phyloP scores from a whole-genome alignment of 1,140 invertebrate species.

The Brachionus manjavacas region DNA sequence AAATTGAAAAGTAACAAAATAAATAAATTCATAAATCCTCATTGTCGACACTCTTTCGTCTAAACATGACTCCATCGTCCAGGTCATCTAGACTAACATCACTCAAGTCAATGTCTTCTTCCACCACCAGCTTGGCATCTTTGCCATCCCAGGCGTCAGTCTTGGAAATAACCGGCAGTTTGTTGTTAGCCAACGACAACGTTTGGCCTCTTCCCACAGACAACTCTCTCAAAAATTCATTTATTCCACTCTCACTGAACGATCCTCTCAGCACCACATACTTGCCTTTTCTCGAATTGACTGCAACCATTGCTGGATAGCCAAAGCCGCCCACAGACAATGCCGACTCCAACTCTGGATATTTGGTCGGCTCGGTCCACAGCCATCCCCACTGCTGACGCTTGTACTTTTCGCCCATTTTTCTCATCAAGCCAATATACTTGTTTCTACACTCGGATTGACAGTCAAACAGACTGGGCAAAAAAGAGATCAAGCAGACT shows the following conservation, averaged over 20 bases:
- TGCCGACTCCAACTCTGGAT: slow-evolving; percentile 75
- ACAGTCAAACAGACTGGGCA: slow-evolving; percentile 96
- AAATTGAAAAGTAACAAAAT: neutral
- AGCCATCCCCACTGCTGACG: slow-evolving; percentile 94
- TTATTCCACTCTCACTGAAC: slow-evolving; percentile 87
- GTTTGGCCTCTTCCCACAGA: slow-evolving; percentile 35
- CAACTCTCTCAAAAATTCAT: slow-evolving; percentile 76
- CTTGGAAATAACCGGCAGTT: slow-evolving; percentile 10
- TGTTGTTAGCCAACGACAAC: neutral
- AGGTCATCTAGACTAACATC: slow-evolving; percentile 40
- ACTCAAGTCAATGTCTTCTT: slow-evolving; percentile 41
- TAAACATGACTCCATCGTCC: slow-evolving; percentile 14
- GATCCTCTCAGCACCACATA: slow-evolving; percentile 86
- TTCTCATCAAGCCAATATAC: slow-evolving; percentile 72
- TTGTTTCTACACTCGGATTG: slow-evolving; percentile 85
- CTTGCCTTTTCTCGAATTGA: slow-evolving; percentile 94
- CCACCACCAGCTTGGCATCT: slow-evolving; percentile 22
- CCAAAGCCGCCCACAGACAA: slow-evolving; percentile 81
- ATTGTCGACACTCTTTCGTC: slow-evolving; percentile 19
- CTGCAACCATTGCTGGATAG: slow-evolving; percentile 81
- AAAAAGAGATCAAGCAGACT: slow-evolving; percentile 83
- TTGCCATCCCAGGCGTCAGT: slow-evolving; percentile 36
- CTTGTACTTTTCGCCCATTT: slow-evolving; percentile 85
- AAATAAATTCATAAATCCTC: slow-evolving; percentile 1
- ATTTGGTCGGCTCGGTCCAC: slow-evolving; percentile 84